Conservation (phyloP, 2,113 vertebrate species). For the Tachysurus vachellii region DNA sequence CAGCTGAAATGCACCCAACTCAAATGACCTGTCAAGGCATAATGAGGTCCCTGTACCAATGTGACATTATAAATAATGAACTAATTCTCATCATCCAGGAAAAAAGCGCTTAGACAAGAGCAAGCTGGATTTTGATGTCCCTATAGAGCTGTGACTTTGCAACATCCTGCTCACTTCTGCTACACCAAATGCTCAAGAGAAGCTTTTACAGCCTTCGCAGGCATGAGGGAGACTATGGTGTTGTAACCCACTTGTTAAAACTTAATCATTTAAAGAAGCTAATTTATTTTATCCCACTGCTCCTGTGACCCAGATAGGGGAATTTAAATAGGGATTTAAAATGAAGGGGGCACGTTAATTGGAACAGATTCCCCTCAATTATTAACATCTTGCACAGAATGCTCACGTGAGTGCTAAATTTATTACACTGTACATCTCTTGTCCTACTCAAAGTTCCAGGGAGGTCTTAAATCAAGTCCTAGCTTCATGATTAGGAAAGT, state of each 20-base stretch:
- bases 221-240: conserved; percentile 21
- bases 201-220: neutral
- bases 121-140: conserved; percentile 32
- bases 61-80: conserved; percentile 46
- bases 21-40: conserved; percentile 51
- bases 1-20: conserved; percentile 23
- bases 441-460: conserved; percentile 17
- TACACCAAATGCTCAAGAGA: conserved; percentile 23
- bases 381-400: conserved; percentile 78
- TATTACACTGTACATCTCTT: conserved; percentile 58
- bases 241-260: conserved; percentile 54
- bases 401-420: conserved; percentile 73
- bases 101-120: conserved; percentile 7
- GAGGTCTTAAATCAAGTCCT: conserved; percentile 42
- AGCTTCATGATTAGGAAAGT: neutral
- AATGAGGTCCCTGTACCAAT: conserved; percentile 50
- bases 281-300: conserved; percentile 55
- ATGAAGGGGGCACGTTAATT: conserved; percentile 81
- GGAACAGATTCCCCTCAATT: conserved; percentile 84
- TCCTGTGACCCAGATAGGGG: conserved; percentile 78
- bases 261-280: conserved; percentile 56
- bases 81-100: conserved; percentile 31
- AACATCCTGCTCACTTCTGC: conserved; percentile 26
- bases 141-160: conserved; percentile 10
- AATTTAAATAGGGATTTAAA: conserved; percentile 82